Evolutionary conservation across 2,113 vertebrate genomes (phyloP), one percentile per base, ranked within the genome.

Genomic region (Takifugu flavidus): DNA sequence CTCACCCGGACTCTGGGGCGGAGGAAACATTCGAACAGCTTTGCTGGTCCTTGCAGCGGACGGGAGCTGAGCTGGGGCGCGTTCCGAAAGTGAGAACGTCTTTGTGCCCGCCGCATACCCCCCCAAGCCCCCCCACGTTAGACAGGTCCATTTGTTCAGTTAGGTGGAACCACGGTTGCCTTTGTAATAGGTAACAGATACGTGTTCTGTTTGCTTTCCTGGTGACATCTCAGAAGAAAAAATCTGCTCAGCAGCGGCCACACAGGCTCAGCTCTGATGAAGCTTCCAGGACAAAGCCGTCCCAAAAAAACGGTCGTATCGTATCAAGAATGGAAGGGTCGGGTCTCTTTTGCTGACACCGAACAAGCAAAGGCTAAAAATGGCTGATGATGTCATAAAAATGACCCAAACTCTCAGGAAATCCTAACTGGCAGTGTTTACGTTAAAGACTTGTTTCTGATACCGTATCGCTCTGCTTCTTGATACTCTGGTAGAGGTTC

Each of bases 81-180:
- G 78, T 68, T 83, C 45, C 6, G 72, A 66, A 78, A 83, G 84
- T 72, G 67, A 84, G 70, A 84, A 79, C 64, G 77, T 75, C 75
- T 83, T 87, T 76, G 82, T 83, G 13, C 45, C 45, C 45, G 15
- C 45, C 45, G 13, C 42, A 43, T 20, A 20, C 42, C 61, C 67
- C 55, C 2, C 4, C 74, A 52, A 54, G 67, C 6, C 5, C 31
- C 34, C 29, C 34, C 34, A 39, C 34, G 8, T 39, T 39, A 82
- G 86, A 90, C 89, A 89, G 87, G 68, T 88, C 82, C 73, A 89
- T 91, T 91, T 91, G 89, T 89, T 85, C 81, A 70, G 76, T 85
- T 89, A 83, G 80, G 72, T 74, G 67, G 46, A 83, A 88, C 70
- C 79, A 75, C 34, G 69, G 69, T 86, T 79, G 74, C 49, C 60